A percentile compares a stretch with the other conserved stretches of the same genome.
Evolutionary conservation across 2,888 invertebrate species (phyloP).

Genomic region (Cryptocephalus moraei): DNA sequence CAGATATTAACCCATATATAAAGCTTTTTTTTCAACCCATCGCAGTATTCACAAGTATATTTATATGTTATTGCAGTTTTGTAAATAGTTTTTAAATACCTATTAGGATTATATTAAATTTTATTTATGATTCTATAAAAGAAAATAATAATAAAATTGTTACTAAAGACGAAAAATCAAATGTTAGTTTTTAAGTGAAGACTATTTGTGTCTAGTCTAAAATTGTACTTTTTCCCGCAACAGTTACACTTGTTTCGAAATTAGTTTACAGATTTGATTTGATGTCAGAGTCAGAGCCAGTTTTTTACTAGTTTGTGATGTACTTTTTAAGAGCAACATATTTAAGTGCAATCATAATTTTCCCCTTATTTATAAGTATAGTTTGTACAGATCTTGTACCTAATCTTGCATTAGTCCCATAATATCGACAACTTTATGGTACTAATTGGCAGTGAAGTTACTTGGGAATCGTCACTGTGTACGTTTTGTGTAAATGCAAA

Average conservation of each 20-base stretch:
- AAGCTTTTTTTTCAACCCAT: slow-evolving; percentile 5
- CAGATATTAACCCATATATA: slow-evolving; percentile 24
- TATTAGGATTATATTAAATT: slow-evolving; percentile 4
- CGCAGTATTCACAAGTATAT: slow-evolving; percentile 13
- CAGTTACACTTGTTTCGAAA: too few species aligned
- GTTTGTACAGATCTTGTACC: too few species aligned
- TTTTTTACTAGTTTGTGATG: too few species aligned
- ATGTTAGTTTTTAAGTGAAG: slow-evolving; percentile 14
- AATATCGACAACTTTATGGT: too few species aligned
- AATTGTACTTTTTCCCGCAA: slow-evolving; percentile 12
- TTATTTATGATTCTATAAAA: not conserved
- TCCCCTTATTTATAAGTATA: too few species aligned
- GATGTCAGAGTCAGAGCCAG: too few species aligned
- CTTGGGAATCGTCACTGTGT: slow-evolving; percentile 5
- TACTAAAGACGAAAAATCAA: slow-evolving; percentile 11
- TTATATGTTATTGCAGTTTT: slow-evolving; percentile 14
- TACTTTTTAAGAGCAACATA: too few species aligned
- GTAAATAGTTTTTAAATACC: slow-evolving; percentile 16
- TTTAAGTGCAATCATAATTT: too few species aligned
- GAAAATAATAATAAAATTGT: slow-evolving; percentile 5
- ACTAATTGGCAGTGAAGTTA: not conserved
- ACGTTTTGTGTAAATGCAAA: slow-evolving; percentile 12
- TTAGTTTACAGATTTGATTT: too few species aligned
- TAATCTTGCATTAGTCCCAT: too few species aligned
- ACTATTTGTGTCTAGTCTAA: slow-evolving; percentile 29